A percentile compares a stretch with the other conserved stretches of the same genome.
phyloP scores from a whole-genome alignment of 2,113 vertebrate genomes.

The Laticauda laticaudata region DNA sequence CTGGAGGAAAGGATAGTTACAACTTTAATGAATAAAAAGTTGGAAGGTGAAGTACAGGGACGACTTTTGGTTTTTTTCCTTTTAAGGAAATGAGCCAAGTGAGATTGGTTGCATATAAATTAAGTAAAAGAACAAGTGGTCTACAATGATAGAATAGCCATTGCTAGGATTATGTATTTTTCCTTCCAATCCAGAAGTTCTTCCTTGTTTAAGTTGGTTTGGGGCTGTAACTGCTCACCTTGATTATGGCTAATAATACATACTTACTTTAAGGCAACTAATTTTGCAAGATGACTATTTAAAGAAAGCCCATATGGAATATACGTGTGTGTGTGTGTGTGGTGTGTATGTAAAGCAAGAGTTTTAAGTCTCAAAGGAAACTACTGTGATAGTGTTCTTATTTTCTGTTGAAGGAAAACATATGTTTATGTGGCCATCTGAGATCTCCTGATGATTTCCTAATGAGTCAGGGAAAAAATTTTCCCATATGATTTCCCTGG shows the following conservation, averaged over 20 bases:
- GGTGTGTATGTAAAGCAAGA: neutral
- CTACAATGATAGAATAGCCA: neutral
- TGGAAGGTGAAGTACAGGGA: neutral
- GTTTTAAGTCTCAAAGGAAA: neutral
- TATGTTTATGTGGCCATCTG: neutral
- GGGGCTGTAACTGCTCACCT: neutral
- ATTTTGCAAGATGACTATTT: neutral
- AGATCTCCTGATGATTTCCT: neutral
- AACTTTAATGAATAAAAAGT: neutral
- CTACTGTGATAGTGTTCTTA: neutral
- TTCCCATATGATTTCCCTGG: neutral
- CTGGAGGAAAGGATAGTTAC: neutral
- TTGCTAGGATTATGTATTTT: neutral
- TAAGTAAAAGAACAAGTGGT: neutral
- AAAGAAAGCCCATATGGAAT: neutral
- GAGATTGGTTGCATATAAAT: neutral
- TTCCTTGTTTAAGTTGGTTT: neutral
- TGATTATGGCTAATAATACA: neutral
- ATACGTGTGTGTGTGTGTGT: no score
- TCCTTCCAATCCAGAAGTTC: neutral
- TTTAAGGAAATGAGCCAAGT: neutral
- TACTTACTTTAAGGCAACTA: constrained; percentile 30
- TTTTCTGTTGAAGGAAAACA: neutral
- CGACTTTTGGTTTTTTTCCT: neutral
- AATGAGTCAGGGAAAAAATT: neutral